Base-by-base conservation (phyloP, 2,888 invertebrate genomes). In the Lagria hirta region DNA sequence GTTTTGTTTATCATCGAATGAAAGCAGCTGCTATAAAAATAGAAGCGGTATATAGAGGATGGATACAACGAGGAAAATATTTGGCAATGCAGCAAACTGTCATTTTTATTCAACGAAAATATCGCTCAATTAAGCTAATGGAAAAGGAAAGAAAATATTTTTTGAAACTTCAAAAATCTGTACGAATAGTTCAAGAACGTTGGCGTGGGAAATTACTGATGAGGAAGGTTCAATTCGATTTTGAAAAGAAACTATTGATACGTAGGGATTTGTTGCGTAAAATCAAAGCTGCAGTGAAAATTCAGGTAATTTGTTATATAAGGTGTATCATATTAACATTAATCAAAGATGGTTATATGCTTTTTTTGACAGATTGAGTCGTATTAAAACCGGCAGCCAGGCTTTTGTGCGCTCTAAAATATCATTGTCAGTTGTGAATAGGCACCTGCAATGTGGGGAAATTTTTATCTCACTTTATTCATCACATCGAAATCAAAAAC, bases 231-330 rank as follows among this genome's bases (percentile, higher is more conserved):
- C 26, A 26, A n/a, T n/a, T n/a, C n/a, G n/a, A n/a, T n/a, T n/a
- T n/a, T n/a, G n/a, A n/a, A n/a, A 46, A 58, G n/a, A 16, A 44
- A 18, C 22, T 40, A 14, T 46, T 52, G 23, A 1, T 16, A 3
- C 13, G 14, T 3, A 18, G 20, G 20, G 6, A 18, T 23, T 4
- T 10, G 8, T 8, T 4, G 5, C 20, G 6, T 4, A 6, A 5
- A 18, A 18, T 4, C 20, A 18, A 71, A 49, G 83, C 85, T 3
- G 83, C 81, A 6, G 73, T 73, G 2, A 75, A 76, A 58, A 85
- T 86, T 57, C 86, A 86, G 75, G 78, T 79, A 61, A 30, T 16
- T 17, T 29, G 12, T 15, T 14, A 6, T 26, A 13, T 27, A n/a
- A n/a, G n/a, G n/a, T n/a, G n/a, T n/a, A n/a, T n/a, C n/a, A n/a